These are phyloP conservation scores for Geopemphigus sp. DNA, from an alignment of 1,140 invertebrate species.

Conservation along the genomic window DNA sequence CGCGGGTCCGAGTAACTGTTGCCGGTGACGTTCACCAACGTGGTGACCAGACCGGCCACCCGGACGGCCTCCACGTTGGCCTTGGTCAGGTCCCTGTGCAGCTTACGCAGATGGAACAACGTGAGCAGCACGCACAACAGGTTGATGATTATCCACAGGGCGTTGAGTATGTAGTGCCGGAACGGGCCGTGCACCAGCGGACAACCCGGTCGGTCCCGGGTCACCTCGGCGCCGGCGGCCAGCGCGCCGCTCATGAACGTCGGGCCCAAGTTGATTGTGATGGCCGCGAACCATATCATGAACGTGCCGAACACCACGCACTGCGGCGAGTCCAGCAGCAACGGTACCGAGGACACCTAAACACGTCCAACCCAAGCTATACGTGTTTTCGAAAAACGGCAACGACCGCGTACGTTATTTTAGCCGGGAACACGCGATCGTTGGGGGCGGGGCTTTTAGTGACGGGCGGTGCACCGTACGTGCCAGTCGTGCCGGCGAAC, in stretches of 20 bases:
- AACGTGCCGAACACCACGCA: slow-evolving; percentile 88
- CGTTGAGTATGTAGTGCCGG: slow-evolving; percentile 82
- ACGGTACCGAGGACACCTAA: slow-evolving; percentile 60
- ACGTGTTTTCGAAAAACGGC: too few species aligned
- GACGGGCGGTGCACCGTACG: too few species aligned
- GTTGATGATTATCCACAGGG: slow-evolving; percentile 85
- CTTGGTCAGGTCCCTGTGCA: slow-evolving; percentile 80
- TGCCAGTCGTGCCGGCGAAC: too few species aligned
- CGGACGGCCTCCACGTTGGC: slow-evolving; percentile 69
- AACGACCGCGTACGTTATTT: too few species aligned
- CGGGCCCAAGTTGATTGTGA: slow-evolving; percentile 87
- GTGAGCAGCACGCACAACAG: slow-evolving; percentile 83
- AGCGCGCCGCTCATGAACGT: slow-evolving; percentile 83
- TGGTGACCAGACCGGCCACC: slow-evolving; percentile 71
- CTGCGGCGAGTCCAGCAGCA: slow-evolving; percentile 77
- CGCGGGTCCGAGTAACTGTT: slow-evolving; percentile 53
- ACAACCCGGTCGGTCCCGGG: slow-evolving; percentile 74
- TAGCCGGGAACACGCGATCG: too few species aligned
- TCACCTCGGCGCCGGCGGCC: slow-evolving; percentile 76
- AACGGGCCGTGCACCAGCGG: slow-evolving; percentile 66
- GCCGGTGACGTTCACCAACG: slow-evolving; percentile 71
- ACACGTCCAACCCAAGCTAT: too few species aligned
- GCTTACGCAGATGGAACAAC: slow-evolving; percentile 77
- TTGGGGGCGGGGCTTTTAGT: too few species aligned
- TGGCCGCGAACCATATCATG: slow-evolving; percentile 89